These are phyloP conservation scores for Thamnophis sirtalis DNA, from an alignment of 2,113 vertebrate genomes.

Conservation along the genomic window DNA sequence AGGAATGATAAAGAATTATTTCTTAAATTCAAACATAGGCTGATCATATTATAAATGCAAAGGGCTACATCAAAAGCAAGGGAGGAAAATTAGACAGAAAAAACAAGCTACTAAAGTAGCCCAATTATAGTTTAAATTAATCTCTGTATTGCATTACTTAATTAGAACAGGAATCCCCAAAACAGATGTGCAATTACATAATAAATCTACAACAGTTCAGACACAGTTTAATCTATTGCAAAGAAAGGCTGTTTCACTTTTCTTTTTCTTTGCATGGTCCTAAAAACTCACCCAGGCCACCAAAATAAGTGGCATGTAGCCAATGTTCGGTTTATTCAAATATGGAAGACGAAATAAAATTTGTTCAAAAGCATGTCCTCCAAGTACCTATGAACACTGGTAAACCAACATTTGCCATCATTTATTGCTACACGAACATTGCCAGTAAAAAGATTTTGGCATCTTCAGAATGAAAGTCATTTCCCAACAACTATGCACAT, in stretches of 20 bases:
- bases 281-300: constrained; percentile 32
- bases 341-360: constrained; percentile 16
- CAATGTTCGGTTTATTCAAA: constrained; percentile 39
- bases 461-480: neutral
- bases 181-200: constrained; percentile 4
- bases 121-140: neutral
- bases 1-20: neutral
- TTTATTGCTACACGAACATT: constrained; percentile 44
- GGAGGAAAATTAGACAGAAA: constrained; percentile 42
- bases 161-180: neutral
- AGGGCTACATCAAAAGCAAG: constrained; percentile 15
- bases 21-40: constrained; percentile 7
- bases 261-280: constrained; percentile 12
- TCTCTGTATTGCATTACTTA: neutral
- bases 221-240: constrained; percentile 27
- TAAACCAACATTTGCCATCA: neutral
- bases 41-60: constrained; percentile 38
- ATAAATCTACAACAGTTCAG: constrained; percentile 34
- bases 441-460: neutral
- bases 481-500: neutral
- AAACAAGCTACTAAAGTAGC: constrained; percentile 20
- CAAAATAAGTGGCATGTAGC: constrained; percentile 19
- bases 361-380: constrained; percentile 7
- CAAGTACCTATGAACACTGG: neutral
- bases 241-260: neutral